These are phyloP conservation scores for Bradypus variegatus DNA, from an alignment of 2,797 vertebrate genomes.

Conservation along the genomic window DNA sequence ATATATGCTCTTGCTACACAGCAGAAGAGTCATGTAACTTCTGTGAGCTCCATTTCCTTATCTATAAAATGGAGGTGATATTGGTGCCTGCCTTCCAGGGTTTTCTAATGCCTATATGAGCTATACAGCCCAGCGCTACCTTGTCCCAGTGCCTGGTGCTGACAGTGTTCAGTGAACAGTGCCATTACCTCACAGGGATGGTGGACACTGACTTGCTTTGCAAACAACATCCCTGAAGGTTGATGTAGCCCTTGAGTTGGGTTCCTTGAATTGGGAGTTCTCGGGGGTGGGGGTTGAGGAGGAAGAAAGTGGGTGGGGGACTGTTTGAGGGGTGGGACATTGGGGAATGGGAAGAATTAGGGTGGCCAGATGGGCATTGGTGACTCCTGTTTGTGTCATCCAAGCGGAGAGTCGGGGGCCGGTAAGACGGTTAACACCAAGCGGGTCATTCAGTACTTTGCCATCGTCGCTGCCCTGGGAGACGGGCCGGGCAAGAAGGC, in stretches of 20 bases:
- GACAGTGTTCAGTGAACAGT: background rate
- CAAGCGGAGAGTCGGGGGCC: slow-evolving; percentile 98
- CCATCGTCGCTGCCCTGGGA: slow-evolving; percentile 95
- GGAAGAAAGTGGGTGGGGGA: background rate
- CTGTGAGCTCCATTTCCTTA: background rate
- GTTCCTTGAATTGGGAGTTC: background rate
- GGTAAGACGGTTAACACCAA: slow-evolving; percentile 99
- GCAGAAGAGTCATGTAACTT: background rate
- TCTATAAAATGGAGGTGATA: background rate
- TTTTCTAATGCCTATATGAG: slow-evolving; percentile 1
- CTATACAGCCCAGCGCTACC: background rate
- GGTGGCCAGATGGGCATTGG: slow-evolving; percentile 26
- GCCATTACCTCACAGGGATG: background rate
- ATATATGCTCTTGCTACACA: background rate
- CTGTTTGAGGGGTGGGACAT: background rate
- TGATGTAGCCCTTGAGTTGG: background rate
- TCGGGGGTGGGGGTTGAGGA: background rate
- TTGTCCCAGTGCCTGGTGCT: background rate
- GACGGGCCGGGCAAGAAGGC: slow-evolving; percentile 91
- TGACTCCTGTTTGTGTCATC: slow-evolving; percentile 76
- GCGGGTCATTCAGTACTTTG: slow-evolving; percentile 99
- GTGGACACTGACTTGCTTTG: background rate
- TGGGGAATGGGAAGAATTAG: background rate
- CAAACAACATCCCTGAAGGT: background rate
- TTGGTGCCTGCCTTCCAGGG: background rate